A percentile compares a stretch with the other conserved stretches of the same genome.
Evolutionary conservation across 2,797 vertebrate genomes (phyloP).

Genomic region (Pangasius macronema): DNA sequence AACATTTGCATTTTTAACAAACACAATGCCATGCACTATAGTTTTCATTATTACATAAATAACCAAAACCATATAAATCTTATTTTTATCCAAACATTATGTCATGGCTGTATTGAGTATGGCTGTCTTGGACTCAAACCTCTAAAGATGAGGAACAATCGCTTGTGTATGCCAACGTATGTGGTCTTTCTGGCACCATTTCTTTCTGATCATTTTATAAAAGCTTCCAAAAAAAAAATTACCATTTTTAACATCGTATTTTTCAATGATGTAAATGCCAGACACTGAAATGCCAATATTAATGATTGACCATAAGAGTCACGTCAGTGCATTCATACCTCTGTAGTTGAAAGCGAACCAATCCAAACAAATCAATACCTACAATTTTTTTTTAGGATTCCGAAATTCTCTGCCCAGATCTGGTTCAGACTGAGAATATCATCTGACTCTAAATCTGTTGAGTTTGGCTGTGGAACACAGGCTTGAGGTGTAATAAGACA

Average conservation of each 20-base stretch:
- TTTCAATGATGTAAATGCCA: neutral
- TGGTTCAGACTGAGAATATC: constrained; percentile 29
- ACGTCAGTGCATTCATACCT: neutral
- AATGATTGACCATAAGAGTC: neutral
- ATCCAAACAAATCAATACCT: neutral
- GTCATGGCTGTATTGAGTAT: neutral
- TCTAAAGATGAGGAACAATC: neutral
- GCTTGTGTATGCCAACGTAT: neutral
- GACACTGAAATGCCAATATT: neutral
- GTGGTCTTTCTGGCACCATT: neutral
- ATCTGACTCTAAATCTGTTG: constrained; percentile 38
- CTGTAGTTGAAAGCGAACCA: neutral
- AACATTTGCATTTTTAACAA: neutral
- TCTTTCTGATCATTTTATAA: neutral
- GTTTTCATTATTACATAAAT: neutral
- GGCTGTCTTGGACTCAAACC: neutral
- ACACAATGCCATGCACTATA: neutral
- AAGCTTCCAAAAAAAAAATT: too few relatives aligned
- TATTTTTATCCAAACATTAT: neutral
- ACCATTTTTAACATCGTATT: neutral
- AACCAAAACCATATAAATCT: neutral
- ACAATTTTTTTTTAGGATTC: neutral
- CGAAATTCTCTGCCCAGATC: constrained; percentile 7
- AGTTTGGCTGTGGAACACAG: constrained; percentile 33
- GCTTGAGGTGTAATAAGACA: constrained; percentile 46